These are phyloP conservation scores for Dicroscelio sp. DNA, from an alignment of 2,888 invertebrate species.

Conservation along the genomic window DNA sequence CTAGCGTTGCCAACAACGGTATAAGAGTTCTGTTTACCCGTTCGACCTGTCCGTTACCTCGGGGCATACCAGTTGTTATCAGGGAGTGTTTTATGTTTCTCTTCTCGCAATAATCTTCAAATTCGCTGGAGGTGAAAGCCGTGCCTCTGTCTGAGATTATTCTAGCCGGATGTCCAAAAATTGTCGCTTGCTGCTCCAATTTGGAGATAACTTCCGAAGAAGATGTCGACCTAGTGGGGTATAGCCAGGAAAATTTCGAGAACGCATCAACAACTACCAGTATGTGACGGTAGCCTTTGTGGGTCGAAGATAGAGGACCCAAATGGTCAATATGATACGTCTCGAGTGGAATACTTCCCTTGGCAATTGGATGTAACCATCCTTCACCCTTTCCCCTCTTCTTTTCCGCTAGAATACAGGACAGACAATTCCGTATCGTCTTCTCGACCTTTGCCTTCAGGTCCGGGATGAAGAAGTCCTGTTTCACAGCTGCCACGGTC, in stretches of 20 bases:
- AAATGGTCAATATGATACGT: neutral
- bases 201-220: neutral
- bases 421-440: neutral
- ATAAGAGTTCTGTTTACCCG: neutral
- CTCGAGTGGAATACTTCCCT: neutral
- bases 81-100: neutral
- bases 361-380: neutral
- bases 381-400: constrained; percentile 1
- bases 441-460: neutral
- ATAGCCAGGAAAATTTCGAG: too few relatives aligned
- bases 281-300: too few relatives aligned
- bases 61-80: neutral
- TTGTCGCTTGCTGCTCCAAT: neutral
- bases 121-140: neutral
- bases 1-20: neutral
- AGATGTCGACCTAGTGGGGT: too few relatives aligned
- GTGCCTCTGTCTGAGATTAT: neutral
- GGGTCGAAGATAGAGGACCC: neutral
- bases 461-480: constrained; percentile 1
- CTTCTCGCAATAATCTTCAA: neutral
- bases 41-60: too few relatives aligned
- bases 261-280: too few relatives aligned
- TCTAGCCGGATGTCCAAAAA: neutral
- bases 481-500: neutral
- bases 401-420: constrained; percentile 5